A percentile compares a stretch with the other conserved stretches of the same genome.
phyloP scores from a whole-genome alignment of 2,888 invertebrate genomes.

The Mechanitis mazaeus region DNA sequence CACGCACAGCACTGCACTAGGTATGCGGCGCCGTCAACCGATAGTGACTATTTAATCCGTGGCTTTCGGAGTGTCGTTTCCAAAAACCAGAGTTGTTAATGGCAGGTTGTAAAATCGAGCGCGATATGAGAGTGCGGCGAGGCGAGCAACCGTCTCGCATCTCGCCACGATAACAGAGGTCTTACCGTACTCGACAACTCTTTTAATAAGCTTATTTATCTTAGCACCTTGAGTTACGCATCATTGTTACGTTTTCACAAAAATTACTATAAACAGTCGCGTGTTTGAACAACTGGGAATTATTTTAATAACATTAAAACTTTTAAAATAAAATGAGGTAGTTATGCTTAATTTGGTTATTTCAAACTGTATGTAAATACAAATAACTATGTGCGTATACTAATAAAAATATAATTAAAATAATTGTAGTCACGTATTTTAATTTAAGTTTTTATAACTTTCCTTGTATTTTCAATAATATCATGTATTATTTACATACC shows the following conservation, averaged over 20 bases:
- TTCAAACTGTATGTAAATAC: too few relatives aligned
- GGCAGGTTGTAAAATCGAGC: constrained; percentile 61
- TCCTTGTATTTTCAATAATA: too few relatives aligned
- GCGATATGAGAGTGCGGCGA: constrained; percentile 57
- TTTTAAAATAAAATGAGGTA: too few relatives aligned
- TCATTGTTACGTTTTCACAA: constrained; percentile 36
- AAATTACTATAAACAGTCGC: constrained; percentile 30
- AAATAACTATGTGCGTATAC: too few relatives aligned
- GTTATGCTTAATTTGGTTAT: too few relatives aligned
- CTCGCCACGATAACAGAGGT: constrained; percentile 69
- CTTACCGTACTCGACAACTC: constrained; percentile 56
- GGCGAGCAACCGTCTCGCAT: constrained; percentile 60
- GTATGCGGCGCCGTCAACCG: constrained; percentile 44
- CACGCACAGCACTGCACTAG: constrained; percentile 47
- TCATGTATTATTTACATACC: too few relatives aligned
- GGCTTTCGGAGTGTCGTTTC: constrained; percentile 58
- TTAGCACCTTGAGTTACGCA: constrained; percentile 56
- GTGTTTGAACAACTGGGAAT: constrained; percentile 23
- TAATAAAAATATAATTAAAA: too few relatives aligned
- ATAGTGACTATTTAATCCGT: constrained; percentile 58
- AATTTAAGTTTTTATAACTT: too few relatives aligned
- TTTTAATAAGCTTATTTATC: constrained; percentile 68
- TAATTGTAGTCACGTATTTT: too few relatives aligned
- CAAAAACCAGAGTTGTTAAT: constrained; percentile 68
- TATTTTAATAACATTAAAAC: constrained; percentile 14